Base-by-base conservation (phyloP, 2,888 invertebrate genomes). In the Ormyrus pomaceus region DNA sequence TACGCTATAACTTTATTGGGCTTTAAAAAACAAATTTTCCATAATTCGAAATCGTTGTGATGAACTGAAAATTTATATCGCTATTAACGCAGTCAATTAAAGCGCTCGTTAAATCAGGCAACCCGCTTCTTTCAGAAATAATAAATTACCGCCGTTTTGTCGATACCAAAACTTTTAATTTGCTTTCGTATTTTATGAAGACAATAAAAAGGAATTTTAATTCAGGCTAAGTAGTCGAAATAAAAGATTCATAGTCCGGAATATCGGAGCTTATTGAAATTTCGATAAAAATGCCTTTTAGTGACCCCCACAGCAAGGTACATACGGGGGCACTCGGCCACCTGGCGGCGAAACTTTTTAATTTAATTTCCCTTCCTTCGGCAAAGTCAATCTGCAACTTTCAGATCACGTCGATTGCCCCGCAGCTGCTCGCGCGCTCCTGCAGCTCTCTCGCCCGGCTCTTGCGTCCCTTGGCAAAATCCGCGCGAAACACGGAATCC, bases 401-500 rank as follows among this genome's bases (percentile, higher is more conserved):
- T 50, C 62, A 6, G 55, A 8, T 45, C 11, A 8, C 62, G 34
- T 72, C 72, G 59, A 61, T 62, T 53, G 62, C 56, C 59, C 34
- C 34, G 4, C 34, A 34, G 34, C 34, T 48, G 8, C n/a, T 46
- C 62, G 46, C 62, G 46, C 62, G 2, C 3, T 4, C n/a, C 64
- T 11, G n/a, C 48, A 7, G 8, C 50, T 6, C 10, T 34, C n/a
- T 55, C 11, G 13, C 68, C 19, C 53, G 56, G 56, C 48, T 48
- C 55, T 56, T 6, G 51, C 45, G 10, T n/a, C 34, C 46, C 19
- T 59, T n/a, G 6, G 46, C 46, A 3, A 58, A 64, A 48, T 64
- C 1, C 34, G 80, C 77, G 76, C 78, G 74, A 82, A 81, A 80
- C 79, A 78, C 73, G 61, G 58, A 81, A 74, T 81, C 82, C 82